Base-by-base conservation (phyloP, 2,888 invertebrate species). In the Cantharis rufa region DNA sequence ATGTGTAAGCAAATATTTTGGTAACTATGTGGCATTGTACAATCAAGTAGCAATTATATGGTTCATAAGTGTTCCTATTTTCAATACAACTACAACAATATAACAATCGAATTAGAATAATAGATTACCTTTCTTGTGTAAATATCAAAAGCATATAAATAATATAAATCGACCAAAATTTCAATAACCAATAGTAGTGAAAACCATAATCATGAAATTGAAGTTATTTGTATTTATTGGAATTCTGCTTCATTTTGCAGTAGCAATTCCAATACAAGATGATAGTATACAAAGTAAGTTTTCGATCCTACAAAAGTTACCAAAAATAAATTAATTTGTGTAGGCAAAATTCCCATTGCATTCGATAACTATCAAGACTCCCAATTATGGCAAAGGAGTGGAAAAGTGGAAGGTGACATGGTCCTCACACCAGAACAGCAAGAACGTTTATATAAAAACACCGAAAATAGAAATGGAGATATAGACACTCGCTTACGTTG, bases 331-430 rank as follows among this genome's bases (percentile, higher is more conserved):
- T 18, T 15, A 13, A 32, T 62, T 18, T 18, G 15, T 11, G 1
- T 3, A 16, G 2, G 13, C 3, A 16, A 16, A 24, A 5, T 16
- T 18, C 21, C 21, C 18, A 9, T n/a, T 10, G 11, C 64, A 9
- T 64, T 7, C 13, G 13, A 32, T 13, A 21, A 64, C 7, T 13
- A 16, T 3, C 7, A 21, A 27, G 13, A 28, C 2, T 69, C 69
- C 9, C 16, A 18, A 11, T 48, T 69, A 10, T 74, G 73, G 73
- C 27, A 74, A 15, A 68, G 10, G 15, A 74, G 73, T 61, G 73
- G 73, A 48, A 61, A 74, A 27, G 3, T 74, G 15, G 21, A 74
- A 62, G 73, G 73, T 3, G 73, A 74, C 16, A 74, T 74, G 62
- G 27, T 69, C 61, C 61, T 74, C 15, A 63, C 63, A n/a, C 48